A percentile compares a stretch with the other conserved stretches of the same genome.
Evolutionary conservation across 2,113 vertebrate species (phyloP).

Genomic region (Sylvia atricapilla): DNA sequence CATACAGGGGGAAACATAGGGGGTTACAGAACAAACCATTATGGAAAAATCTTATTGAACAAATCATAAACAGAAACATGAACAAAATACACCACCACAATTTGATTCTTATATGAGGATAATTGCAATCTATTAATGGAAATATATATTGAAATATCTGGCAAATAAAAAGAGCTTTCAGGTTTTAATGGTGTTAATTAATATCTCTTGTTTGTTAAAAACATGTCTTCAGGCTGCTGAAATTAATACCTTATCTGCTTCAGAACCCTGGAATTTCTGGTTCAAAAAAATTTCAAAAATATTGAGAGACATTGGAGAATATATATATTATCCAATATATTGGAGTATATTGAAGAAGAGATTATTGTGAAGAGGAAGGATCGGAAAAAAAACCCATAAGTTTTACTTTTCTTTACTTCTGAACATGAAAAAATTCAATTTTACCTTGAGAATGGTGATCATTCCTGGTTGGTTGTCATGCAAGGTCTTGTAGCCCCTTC

Average conservation of each 20-base stretch:
- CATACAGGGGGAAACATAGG: no score
- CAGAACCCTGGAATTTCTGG: not conserved
- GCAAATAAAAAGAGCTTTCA: not conserved
- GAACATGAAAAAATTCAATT: not conserved
- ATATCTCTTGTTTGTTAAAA: not conserved
- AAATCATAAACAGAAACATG: no score
- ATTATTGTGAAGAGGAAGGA: not conserved
- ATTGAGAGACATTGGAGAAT: not conserved
- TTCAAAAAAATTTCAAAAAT: not conserved
- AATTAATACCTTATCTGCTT: not conserved
- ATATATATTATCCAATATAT: no score
- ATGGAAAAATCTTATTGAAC: no score
- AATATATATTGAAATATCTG: not conserved
- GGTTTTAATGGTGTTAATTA: not conserved
- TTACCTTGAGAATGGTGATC: not conserved
- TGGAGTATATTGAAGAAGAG: not conserved
- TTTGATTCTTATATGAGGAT: not conserved
- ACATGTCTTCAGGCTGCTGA: not conserved
- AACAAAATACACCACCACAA: no score
- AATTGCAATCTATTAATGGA: not conserved
- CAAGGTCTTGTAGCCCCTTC: not conserved
- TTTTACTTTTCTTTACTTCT: not conserved
- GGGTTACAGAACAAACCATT: no score
- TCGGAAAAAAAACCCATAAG: not conserved
- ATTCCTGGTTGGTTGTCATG: not conserved